Evolutionary conservation across 2,797 vertebrate genomes (phyloP).

Genomic region (Chloroceryle amazona): DNA sequence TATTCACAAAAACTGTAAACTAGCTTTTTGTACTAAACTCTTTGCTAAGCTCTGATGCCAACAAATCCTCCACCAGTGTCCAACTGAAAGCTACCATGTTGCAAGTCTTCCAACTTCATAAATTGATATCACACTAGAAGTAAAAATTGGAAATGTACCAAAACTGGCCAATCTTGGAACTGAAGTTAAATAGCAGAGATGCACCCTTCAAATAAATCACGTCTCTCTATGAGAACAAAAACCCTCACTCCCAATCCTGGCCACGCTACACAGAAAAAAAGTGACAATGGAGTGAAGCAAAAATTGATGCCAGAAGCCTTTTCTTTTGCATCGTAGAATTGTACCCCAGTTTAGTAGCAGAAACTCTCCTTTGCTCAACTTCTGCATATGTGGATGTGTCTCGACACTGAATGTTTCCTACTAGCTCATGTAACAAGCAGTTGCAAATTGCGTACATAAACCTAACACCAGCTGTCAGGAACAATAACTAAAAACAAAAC

Average conservation of each 20-base stretch:
- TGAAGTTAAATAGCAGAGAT: not conserved
- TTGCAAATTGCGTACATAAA: not conserved
- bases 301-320: not conserved
- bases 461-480: not conserved
- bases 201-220: not conserved
- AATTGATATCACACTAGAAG: not conserved
- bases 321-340: not conserved
- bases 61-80: not conserved
- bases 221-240: not conserved
- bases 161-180: not conserved
- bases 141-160: not conserved
- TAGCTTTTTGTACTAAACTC: not conserved
- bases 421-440: not conserved
- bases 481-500: not conserved
- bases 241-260: not conserved
- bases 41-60: not conserved
- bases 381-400: rapidly evolving
- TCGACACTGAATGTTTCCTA: not conserved
- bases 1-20: not conserved
- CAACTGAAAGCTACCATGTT: not conserved
- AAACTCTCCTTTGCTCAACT: not conserved
- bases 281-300: rapidly evolving
- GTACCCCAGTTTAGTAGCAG: not conserved
- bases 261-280: not conserved
- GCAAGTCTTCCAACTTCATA: not conserved